Percentiles rank a stretch among this genome's conserved stretches.
Evolutionary conservation across 1,140 invertebrate genomes (phyloP).

Genomic region (Drosophila simulans): DNA sequence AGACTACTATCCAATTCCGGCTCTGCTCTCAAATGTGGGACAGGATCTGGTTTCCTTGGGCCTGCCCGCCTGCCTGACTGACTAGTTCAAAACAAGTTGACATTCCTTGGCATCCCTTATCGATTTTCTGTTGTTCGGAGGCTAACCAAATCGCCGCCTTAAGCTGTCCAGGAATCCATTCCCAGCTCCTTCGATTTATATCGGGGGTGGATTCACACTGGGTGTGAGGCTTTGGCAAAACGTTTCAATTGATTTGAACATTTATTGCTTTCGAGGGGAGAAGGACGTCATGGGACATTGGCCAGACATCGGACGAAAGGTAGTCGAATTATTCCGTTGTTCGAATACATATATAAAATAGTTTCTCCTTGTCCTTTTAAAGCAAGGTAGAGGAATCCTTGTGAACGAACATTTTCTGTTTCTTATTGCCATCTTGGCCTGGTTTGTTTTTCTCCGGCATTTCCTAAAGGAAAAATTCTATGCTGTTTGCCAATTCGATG

Average conservation of each 20-base stretch:
- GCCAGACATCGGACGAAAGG: constrained; percentile 54
- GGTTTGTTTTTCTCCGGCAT: constrained; percentile 4
- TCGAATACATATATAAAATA: constrained; percentile 51
- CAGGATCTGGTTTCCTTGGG: constrained; percentile 25
- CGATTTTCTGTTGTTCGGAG: constrained; percentile 66
- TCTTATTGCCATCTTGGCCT: constrained; percentile 43
- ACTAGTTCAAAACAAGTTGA: constrained; percentile 79
- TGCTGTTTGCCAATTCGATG: constrained; percentile 19
- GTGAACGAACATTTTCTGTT: constrained; percentile 8
- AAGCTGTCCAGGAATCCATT: constrained; percentile 72
- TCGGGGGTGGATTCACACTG: constrained; percentile 24
- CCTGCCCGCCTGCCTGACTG: constrained; percentile 1
- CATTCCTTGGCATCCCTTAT: constrained; percentile 71
- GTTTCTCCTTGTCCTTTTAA: constrained; percentile 63
- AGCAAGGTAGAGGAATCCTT: constrained; percentile 46
- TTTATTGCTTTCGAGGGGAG: constrained; percentile 72
- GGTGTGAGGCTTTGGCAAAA: constrained; percentile 78
- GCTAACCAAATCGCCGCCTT: constrained; percentile 74
- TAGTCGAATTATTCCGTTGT: constrained; percentile 72
- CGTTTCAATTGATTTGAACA: constrained; percentile 81
- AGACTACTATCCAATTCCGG: constrained; percentile 33
- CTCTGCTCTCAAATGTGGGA: constrained; percentile 37
- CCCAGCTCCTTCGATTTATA: constrained; percentile 57
- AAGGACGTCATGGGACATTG: constrained; percentile 51
- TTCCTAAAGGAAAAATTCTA: neutral